These are phyloP conservation scores for Acanthaster planci DNA, from an alignment of 35 echinoderm and acorn worm species.

Conservation along the genomic window DNA sequence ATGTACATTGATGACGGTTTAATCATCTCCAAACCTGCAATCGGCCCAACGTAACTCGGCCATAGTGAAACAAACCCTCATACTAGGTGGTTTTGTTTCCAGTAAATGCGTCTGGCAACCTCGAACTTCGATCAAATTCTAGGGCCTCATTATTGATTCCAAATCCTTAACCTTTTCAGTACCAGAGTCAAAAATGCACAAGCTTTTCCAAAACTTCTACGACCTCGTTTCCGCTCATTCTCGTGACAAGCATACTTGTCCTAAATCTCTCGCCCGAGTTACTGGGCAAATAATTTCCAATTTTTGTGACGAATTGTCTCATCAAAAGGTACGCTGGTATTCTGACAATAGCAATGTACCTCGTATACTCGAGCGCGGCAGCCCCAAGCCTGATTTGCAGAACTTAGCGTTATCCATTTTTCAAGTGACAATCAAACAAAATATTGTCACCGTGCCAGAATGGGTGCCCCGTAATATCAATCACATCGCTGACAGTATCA, in stretches of 20 bases:
- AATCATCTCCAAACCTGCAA: neutral
- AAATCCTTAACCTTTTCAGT: neutral
- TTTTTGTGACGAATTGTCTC: no score
- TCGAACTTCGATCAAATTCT: neutral
- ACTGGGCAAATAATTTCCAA: no score
- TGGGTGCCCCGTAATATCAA: neutral
- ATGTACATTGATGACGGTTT: conserved; percentile 37
- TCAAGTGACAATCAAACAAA: neutral
- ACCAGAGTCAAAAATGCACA: neutral
- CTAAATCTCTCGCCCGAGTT: no score
- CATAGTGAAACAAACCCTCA: neutral
- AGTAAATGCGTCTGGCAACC: conserved; percentile 30
- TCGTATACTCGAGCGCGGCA: no score
- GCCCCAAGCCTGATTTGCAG: neutral
- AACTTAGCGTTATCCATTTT: neutral
- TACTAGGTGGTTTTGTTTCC: conserved; percentile 8
- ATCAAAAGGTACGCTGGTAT: no score
- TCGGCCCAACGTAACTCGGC: neutral
- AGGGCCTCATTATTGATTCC: neutral
- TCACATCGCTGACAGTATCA: neutral
- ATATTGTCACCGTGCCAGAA: neutral
- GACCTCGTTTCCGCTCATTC: neutral
- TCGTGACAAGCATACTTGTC: no score
- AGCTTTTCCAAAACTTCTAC: neutral
- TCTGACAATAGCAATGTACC: no score